phyloP scores from a whole-genome alignment of 1,140 invertebrate genomes.

The Drosophila micromelanica region DNA sequence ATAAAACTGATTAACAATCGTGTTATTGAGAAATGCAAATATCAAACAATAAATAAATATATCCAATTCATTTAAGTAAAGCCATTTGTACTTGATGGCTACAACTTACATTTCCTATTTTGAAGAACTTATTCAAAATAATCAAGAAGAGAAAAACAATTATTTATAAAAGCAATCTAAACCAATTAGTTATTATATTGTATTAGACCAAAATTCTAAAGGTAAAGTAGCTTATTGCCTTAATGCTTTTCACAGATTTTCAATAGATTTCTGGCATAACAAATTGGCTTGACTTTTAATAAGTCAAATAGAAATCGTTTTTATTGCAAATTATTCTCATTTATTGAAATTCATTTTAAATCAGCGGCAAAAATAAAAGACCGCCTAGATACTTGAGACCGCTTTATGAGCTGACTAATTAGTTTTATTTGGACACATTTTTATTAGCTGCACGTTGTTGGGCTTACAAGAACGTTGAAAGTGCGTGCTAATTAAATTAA shows the following conservation, averaged over 20 bases:
- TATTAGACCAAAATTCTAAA: not conserved
- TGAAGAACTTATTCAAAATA: no score
- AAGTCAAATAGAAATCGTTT: not conserved
- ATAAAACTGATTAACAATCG: no score
- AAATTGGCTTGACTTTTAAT: not conserved
- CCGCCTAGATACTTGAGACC: not conserved
- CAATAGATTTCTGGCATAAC: not conserved
- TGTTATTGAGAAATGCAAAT: no score
- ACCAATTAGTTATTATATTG: not conserved
- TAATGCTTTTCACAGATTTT: slow-evolving; percentile 11
- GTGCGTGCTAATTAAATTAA: slow-evolving; percentile 45
- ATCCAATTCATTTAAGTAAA: no score
- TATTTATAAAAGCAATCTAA: not conserved
- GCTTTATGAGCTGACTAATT: slow-evolving; percentile 39
- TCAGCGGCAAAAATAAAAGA: slow-evolving; percentile 11
- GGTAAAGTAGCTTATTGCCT: not conserved
- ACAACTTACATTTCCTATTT: no score
- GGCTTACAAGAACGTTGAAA: slow-evolving; percentile 1
- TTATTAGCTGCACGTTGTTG: slow-evolving; percentile 25
- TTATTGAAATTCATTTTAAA: not conserved
- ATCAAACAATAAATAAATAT: not conserved
- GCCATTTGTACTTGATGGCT: no score
- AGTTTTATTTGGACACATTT: slow-evolving; percentile 41
- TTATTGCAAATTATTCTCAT: slow-evolving; percentile 2
- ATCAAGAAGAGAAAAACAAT: no score